These are phyloP conservation scores for Drosophila suzukii DNA, from an alignment of 1,140 invertebrate genomes.

Conservation along the genomic window DNA sequence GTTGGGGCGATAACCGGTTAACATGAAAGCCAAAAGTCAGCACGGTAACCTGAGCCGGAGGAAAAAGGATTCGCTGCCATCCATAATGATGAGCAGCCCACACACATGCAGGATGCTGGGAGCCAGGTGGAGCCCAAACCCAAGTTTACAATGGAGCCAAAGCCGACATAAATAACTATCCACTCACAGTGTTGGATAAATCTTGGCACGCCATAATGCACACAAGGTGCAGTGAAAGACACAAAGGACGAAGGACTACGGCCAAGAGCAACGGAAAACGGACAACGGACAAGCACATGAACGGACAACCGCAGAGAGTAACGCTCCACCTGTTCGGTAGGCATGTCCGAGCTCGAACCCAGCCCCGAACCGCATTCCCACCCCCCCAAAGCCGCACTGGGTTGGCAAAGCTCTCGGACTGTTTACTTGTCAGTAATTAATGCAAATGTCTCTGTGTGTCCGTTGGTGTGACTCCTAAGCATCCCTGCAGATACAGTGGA, in stretches of 20 bases:
- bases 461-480: slow-evolving; percentile 6
- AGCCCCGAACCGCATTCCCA: no score
- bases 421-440: slow-evolving; percentile 42
- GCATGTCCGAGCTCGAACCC: background rate
- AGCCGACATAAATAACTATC: slow-evolving; percentile 43
- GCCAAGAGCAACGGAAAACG: background rate
- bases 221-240: background rate
- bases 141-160: slow-evolving; percentile 3
- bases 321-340: background rate
- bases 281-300: background rate
- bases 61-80: background rate
- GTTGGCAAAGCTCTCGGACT: slow-evolving; percentile 9
- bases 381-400: background rate
- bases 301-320: slow-evolving; percentile 8
- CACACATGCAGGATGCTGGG: background rate
- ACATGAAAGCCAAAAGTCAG: slow-evolving; percentile 15
- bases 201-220: slow-evolving; percentile 24
- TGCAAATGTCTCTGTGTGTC: slow-evolving; percentile 11
- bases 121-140: background rate
- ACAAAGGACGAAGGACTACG: background rate
- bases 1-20: background rate
- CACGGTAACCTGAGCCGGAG: background rate
- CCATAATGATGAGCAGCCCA: slow-evolving; percentile 12
- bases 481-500: background rate
- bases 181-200: slow-evolving; percentile 15